phyloP scores from a whole-genome alignment of 2,113 vertebrate genomes.

The Myiopsitta monachus region DNA sequence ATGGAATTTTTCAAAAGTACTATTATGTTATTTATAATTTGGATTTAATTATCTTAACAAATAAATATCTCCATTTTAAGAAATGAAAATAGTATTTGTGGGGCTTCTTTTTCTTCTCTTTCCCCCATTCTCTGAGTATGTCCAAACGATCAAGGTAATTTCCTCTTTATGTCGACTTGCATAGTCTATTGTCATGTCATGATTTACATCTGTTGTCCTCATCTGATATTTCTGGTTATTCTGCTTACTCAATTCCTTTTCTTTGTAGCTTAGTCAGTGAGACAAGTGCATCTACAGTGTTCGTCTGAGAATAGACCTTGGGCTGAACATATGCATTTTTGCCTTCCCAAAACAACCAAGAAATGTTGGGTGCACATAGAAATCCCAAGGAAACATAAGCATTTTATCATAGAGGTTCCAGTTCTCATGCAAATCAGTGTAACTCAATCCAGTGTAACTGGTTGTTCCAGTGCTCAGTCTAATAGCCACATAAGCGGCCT shows the following conservation, averaged over 20 bases:
- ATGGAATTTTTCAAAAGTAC: slow-evolving; percentile 20
- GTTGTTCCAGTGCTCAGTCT: neutral
- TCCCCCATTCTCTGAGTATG: neutral
- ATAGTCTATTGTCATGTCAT: neutral
- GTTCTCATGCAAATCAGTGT: neutral
- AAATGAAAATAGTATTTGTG: slow-evolving; percentile 10
- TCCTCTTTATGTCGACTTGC: neutral
- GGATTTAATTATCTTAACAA: slow-evolving; percentile 35
- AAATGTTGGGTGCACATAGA: neutral
- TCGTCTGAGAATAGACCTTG: neutral
- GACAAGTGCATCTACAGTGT: neutral
- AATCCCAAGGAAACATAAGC: neutral
- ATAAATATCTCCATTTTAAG: slow-evolving; percentile 62
- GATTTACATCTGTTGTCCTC: neutral
- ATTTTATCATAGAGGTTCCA: neutral
- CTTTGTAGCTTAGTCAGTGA: neutral
- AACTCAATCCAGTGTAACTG: neutral
- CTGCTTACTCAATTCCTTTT: neutral
- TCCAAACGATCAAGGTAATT: neutral
- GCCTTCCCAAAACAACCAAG: neutral
- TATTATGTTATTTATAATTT: slow-evolving; percentile 49
- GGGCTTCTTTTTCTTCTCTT: slow-evolving; percentile 22
- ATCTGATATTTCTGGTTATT: neutral
- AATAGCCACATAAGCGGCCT: neutral
- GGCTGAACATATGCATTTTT: neutral